A percentile compares a stretch with the other conserved stretches of the same genome.
Conservation (phyloP, 2,888 invertebrate genomes). For the Scrobipalpa atriplicella region DNA sequence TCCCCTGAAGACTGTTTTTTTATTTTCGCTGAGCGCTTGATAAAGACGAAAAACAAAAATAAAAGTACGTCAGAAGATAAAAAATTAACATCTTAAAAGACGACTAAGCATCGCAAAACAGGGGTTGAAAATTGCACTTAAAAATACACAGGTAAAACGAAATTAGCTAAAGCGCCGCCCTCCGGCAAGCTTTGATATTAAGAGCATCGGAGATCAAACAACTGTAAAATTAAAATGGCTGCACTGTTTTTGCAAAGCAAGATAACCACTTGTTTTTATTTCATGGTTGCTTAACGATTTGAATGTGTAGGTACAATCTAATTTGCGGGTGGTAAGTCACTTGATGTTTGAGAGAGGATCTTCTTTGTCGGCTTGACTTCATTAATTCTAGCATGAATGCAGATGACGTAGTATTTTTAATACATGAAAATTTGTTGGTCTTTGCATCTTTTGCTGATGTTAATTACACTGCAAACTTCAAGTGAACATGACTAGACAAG, state of each 20-base stretch:
- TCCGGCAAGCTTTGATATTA: slow-evolving; percentile 66
- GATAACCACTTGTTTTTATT: slow-evolving; percentile 17
- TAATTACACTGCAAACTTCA: too few species aligned
- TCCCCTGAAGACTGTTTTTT: not conserved
- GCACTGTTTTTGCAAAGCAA: slow-evolving; percentile 40
- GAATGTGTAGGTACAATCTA: not conserved
- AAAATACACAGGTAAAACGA: slow-evolving; percentile 72
- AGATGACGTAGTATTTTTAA: not conserved
- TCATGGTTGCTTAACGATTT: slow-evolving; percentile 22
- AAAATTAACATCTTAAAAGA: slow-evolving; percentile 66
- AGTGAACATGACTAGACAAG: not conserved
- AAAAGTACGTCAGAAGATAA: slow-evolving; percentile 46
- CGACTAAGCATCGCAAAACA: slow-evolving; percentile 47
- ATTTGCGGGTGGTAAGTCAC: not conserved
- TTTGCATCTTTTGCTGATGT: too few species aligned
- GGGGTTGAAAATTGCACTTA: slow-evolving; percentile 70
- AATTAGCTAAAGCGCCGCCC: slow-evolving; percentile 61
- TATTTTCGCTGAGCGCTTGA: slow-evolving; percentile 36
- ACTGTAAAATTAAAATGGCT: slow-evolving; percentile 55
- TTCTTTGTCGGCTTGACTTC: not conserved
- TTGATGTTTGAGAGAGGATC: not conserved
- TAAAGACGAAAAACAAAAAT: slow-evolving; percentile 45
- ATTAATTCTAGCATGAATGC: not conserved
- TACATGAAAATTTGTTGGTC: too few species aligned
- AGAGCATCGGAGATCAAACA: slow-evolving; percentile 68